Evolutionary conservation across 64 coral and sea anemone genomes (phyloP), one percentile per base, ranked within the genome.

Genomic region (Hydrozoanthus tunicans): DNA sequence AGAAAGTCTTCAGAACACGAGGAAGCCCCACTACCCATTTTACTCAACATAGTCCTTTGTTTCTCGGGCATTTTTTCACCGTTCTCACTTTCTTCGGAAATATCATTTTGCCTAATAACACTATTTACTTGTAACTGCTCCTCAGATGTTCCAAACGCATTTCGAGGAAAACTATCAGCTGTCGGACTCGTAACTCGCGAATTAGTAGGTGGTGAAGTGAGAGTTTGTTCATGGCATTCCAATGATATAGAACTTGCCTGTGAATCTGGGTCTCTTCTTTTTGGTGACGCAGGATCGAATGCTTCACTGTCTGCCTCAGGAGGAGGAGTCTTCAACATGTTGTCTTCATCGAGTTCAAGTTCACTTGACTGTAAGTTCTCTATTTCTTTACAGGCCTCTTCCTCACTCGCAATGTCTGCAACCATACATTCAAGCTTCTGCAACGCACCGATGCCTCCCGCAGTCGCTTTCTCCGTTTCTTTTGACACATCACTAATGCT

Each of bases 351-450:
- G 61, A 91, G 83, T 27, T 89, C 69, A 58, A 94, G 59, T 59
- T 91, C 86, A 76, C 71, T 56, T 56, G 82, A 66, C 64, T 78
- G 86, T 56, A 58, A 83, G 77, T 78, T 79, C 23, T 99, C 92
- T 27, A 83, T 85, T 62, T 93, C 91, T 55, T 93, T 91, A 77
- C 94, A 89, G 58, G 92, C 92, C 20, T 91, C 92, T 63, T 99
- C 97, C 64, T 93, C 94, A 78, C 81, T 91, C 59, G 94, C 97
- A 91, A 99, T 99, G 92, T 99, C 97, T 55, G 97, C 97, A 65
- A 99, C 97, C 97, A 99, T 99, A 58, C 85, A 94, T 69, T 99
- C 97, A 25, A 99, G 90, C 10, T 93, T 95, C 26, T 99, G 94
- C 63, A 99, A 81, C 26, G 97, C 97, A 94, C 92, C 81, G 9